Evolutionary conservation across 1,140 invertebrate species (phyloP).

Genomic region (Odontomachus brunneus): DNA sequence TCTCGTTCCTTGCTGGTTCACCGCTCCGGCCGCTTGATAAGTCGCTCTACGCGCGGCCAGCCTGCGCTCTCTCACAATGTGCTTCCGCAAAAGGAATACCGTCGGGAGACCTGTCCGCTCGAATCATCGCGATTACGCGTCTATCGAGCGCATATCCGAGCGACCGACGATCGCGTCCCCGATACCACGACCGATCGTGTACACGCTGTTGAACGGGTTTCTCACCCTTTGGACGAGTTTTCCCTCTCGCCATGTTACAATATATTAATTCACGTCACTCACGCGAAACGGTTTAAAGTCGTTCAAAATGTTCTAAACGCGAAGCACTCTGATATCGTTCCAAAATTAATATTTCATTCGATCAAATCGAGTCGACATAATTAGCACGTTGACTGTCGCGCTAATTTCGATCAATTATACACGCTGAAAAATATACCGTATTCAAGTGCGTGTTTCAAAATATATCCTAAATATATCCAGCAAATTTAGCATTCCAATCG

Average conservation of each 20-base stretch:
- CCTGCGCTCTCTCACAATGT: conserved; percentile 42
- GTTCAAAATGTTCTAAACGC: neutral
- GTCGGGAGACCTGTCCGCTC: conserved; percentile 41
- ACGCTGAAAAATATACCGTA: too few relatives aligned
- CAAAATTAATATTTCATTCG: too few relatives aligned
- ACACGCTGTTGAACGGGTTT: neutral
- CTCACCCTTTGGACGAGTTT: neutral
- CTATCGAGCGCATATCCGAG: conserved; percentile 31
- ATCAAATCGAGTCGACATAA: too few relatives aligned
- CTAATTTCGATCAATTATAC: too few relatives aligned
- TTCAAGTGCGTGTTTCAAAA: too few relatives aligned
- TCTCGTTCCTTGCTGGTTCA: conserved; percentile 62
- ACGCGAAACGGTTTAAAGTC: too few relatives aligned
- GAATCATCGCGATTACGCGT: conserved; percentile 53
- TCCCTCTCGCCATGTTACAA: neutral
- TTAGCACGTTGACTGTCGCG: too few relatives aligned
- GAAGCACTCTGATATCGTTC: too few relatives aligned
- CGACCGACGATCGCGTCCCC: conserved; percentile 28
- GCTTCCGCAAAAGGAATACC: conserved; percentile 58
- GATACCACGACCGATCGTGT: conserved; percentile 19
- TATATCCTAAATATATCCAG: too few relatives aligned
- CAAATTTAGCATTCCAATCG: too few relatives aligned
- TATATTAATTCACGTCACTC: neutral
- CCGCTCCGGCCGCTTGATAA: conserved; percentile 61
- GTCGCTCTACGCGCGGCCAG: conserved; percentile 47